Conservation (phyloP, 2,797 vertebrate genomes). For the Bryconaethiops microstoma region DNA sequence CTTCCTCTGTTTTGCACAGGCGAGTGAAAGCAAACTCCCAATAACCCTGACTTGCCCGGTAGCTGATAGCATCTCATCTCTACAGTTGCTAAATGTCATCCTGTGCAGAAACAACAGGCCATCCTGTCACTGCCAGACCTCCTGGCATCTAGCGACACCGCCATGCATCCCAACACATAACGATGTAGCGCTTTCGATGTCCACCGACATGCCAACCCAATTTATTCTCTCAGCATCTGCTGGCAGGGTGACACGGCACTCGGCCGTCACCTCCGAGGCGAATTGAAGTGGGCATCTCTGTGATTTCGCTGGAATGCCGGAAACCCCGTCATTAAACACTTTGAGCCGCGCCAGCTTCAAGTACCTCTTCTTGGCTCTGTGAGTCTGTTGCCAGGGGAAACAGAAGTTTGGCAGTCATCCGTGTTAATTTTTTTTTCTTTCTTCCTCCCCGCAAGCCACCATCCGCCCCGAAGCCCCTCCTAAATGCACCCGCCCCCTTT, state of each 20-base stretch:
- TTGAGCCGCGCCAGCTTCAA: constrained; percentile 13
- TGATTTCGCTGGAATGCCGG: not conserved
- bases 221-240: constrained; percentile 17
- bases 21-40: not conserved
- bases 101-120: constrained; percentile 21
- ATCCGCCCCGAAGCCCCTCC: not conserved
- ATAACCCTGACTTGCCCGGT: constrained; percentile 6
- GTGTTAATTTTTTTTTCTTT: not conserved
- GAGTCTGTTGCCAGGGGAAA: constrained; percentile 36
- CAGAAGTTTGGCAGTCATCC: constrained; percentile 40
- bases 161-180: constrained; percentile 16
- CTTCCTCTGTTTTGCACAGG: not conserved
- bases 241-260: not conserved
- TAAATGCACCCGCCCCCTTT: constrained; percentile 2
- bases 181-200: constrained; percentile 3
- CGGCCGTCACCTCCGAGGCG: not conserved
- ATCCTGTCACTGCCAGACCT: constrained; percentile 11
- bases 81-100: constrained; percentile 39
- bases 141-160: not conserved
- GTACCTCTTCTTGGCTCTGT: constrained; percentile 6
- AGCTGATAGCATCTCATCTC: constrained; percentile 35
- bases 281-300: not conserved
- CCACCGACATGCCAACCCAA: not conserved
- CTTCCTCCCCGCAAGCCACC: not conserved
- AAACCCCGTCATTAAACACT: constrained; percentile 27